Evolutionary conservation across 2,888 invertebrate species (phyloP).

Genomic region (Bugulina stolonifera): DNA sequence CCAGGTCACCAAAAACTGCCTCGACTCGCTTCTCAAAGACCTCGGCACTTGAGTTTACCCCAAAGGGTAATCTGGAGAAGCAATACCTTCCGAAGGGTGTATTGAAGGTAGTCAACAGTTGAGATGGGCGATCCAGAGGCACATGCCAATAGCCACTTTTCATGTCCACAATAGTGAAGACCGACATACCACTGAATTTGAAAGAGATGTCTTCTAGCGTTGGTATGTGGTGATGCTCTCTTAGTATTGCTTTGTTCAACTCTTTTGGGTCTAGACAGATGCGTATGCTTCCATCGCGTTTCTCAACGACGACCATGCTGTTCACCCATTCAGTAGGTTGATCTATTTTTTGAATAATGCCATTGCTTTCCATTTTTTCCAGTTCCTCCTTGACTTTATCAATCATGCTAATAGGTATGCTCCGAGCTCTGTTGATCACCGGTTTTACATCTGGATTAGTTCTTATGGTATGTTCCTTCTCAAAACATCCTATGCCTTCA

Average conservation of each 20-base stretch:
- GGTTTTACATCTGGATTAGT: neutral
- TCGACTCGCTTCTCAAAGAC: slow-evolving; percentile 18
- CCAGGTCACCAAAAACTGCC: neutral
- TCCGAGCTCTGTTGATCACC: neutral
- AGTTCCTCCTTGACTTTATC: neutral
- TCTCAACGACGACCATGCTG: neutral
- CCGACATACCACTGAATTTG: neutral
- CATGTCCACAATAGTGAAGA: neutral
- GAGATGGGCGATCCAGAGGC: neutral
- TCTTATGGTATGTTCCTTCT: neutral
- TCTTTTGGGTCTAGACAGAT: neutral
- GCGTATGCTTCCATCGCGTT: neutral
- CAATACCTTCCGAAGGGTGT: neutral
- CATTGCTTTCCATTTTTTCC: neutral
- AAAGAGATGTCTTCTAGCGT: neutral
- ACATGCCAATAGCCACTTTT: slow-evolving; percentile 1
- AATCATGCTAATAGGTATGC: neutral
- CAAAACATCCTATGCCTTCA: neutral
- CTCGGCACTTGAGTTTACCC: neutral
- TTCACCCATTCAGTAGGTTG: neutral
- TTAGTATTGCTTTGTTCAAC: neutral
- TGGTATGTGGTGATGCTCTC: slow-evolving; percentile 16
- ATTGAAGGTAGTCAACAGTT: slow-evolving; percentile 5
- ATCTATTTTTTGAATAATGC: neutral
- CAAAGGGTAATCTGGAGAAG: neutral